Base-by-base conservation (phyloP, 2,888 invertebrate species). In the Oscheius sp. region DNA sequence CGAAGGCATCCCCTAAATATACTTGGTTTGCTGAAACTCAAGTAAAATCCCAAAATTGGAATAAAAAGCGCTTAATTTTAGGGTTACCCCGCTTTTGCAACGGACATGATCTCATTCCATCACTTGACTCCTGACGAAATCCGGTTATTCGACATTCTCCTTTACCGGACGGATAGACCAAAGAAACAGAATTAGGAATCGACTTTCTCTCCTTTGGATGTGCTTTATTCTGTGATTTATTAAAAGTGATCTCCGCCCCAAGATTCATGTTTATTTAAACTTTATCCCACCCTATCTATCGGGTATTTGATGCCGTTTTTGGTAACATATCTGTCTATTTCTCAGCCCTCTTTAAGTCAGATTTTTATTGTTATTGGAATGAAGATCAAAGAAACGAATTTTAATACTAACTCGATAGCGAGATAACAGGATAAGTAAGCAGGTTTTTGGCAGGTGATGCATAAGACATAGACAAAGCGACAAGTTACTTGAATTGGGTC, bases 51-150 rank as follows among this genome's bases (percentile, higher is more conserved):
- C 33, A n/a, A n/a, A n/a, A n/a, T n/a, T n/a, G n/a, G n/a, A 46
- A 20, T 10, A 1, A 29, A 33, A 29, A 27, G 37, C 15, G 20
- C n/a, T 39, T 53, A 10, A 52, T 3, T 76, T 45, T 53, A 76
- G 76, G 76, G 76, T 1, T 71, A 45, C 37, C 52, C 45, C 4
- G 77, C 71, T 0, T 72, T 77, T 46, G 69, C 70, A 10, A 33
- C 25, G 1, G 75, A 77, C 31, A 65, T 77, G 34, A 71, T 77
- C 57, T 64, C 66, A 1, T 73, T 75, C 58, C 77, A 77, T 39
- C 73, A 77, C 37, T 5, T 77, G 39, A 53, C 66, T 12, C 65
- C 71, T 12, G 73, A 73, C 25, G 69, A 73, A 29, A 75, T 77
- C n/a, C 69, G 75, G 17, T 15, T 71, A 2, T 69, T 74, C 50